Percentiles rank a stretch among this genome's conserved stretches.
phyloP scores from a whole-genome alignment of 1,140 invertebrate genomes.

The Lepidurus packardi region DNA sequence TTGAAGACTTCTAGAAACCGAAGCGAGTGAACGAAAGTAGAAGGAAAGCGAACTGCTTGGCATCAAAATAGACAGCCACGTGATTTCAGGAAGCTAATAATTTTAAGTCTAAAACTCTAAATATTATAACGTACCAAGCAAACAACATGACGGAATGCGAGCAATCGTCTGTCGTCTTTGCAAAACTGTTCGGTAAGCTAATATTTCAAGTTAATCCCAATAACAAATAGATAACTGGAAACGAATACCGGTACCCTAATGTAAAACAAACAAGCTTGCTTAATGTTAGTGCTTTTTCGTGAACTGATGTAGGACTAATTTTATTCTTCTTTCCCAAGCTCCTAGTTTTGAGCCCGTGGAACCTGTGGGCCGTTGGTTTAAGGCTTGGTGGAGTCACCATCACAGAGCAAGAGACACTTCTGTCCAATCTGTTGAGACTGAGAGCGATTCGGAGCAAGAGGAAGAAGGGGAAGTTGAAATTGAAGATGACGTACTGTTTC shows the following conservation, averaged over 20 bases:
- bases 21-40: no score
- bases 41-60: no score
- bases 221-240: not conserved
- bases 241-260: not conserved
- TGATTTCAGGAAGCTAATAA: no score
- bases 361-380: constrained; percentile 49
- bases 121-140: not conserved
- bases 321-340: constrained; percentile 28
- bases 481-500: constrained; percentile 76
- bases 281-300: not conserved
- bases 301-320: not conserved
- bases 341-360: constrained; percentile 41
- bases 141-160: not conserved
- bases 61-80: no score
- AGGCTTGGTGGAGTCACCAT: constrained; percentile 42
- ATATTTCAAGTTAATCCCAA: not conserved
- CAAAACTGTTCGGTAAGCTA: not conserved
- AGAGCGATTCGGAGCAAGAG: constrained; percentile 40
- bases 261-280: not conserved
- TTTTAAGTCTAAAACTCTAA: no score
- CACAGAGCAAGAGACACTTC: constrained; percentile 43
- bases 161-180: not conserved
- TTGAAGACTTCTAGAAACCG: no score
- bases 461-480: constrained; percentile 43
- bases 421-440: constrained; percentile 38